These are phyloP conservation scores for Corvus hawaiiensis DNA, from an alignment of 2,113 vertebrate species.

Conservation along the genomic window DNA sequence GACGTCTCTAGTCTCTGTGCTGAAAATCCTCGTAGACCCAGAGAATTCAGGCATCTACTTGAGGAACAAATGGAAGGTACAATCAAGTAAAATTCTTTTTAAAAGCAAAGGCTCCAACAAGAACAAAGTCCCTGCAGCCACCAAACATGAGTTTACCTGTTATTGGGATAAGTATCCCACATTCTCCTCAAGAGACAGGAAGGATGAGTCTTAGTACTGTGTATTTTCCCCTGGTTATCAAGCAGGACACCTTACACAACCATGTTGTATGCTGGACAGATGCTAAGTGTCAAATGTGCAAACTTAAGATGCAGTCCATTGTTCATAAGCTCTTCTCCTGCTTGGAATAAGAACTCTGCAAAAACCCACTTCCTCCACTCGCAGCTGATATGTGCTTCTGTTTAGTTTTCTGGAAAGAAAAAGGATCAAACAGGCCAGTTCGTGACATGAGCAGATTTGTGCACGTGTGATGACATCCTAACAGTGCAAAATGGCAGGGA, in stretches of 20 bases:
- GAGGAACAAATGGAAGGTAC: neutral
- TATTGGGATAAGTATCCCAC: neutral
- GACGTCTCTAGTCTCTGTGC: neutral
- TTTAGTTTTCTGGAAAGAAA: neutral
- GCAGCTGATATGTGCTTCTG: fast-evolving
- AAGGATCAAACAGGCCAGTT: neutral
- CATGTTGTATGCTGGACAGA: neutral
- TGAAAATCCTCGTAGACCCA: neutral
- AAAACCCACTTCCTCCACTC: neutral
- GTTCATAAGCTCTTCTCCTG: neutral
- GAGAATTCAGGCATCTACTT: neutral
- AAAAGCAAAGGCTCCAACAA: neutral
- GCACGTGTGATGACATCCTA: neutral
- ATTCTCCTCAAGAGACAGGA: neutral
- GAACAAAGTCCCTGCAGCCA: neutral
- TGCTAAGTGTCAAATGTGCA: neutral
- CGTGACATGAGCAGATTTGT: neutral
- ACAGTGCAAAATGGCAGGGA: neutral
- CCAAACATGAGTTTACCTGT: neutral
- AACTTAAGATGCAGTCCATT: neutral
- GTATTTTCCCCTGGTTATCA: neutral
- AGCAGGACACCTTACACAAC: neutral
- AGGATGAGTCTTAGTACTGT: neutral
- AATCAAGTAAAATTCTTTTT: neutral
- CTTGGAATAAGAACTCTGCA: neutral